A percentile compares a stretch with the other conserved stretches of the same genome.
These are phyloP conservation scores for Heliangelus exortis DNA, from an alignment of 2,797 vertebrate genomes.

Conservation along the genomic window DNA sequence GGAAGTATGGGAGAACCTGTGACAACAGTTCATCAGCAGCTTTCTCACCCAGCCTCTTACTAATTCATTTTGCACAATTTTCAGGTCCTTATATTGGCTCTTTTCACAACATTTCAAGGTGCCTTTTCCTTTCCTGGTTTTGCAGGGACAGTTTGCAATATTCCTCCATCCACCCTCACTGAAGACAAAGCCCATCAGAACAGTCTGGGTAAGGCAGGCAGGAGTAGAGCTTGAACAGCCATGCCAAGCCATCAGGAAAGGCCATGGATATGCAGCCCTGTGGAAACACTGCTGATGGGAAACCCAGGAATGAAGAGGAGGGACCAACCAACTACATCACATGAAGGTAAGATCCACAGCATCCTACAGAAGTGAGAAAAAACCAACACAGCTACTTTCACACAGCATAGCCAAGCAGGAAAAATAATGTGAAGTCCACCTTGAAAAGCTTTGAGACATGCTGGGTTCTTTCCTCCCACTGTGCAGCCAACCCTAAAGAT, in stretches of 20 bases:
- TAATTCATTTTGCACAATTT: conserved; percentile 11
- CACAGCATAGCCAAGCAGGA: not conserved
- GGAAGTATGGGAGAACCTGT: not conserved
- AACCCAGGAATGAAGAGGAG: not conserved
- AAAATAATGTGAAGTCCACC: not conserved
- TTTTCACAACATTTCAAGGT: not conserved
- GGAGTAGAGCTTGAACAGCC: not conserved
- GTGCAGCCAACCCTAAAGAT: not conserved
- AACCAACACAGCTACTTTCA: not conserved
- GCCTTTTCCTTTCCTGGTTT: not conserved
- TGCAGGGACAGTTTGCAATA: not conserved
- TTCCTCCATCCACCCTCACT: not conserved
- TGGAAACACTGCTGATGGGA: not conserved
- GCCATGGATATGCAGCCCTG: not conserved
- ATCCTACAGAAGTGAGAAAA: not conserved
- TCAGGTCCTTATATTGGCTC: not conserved
- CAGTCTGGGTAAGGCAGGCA: not conserved
- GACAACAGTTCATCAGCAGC: not conserved
- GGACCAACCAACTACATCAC: not conserved
- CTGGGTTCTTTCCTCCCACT: not conserved
- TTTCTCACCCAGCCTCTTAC: not conserved
- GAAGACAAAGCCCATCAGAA: not conserved
- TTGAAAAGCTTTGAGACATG: not conserved
- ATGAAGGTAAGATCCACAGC: not conserved
- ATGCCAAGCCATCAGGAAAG: not conserved